Conservation (phyloP, 53 echinoderm and acorn worm species). For the Glandiceps talaboti region DNA sequence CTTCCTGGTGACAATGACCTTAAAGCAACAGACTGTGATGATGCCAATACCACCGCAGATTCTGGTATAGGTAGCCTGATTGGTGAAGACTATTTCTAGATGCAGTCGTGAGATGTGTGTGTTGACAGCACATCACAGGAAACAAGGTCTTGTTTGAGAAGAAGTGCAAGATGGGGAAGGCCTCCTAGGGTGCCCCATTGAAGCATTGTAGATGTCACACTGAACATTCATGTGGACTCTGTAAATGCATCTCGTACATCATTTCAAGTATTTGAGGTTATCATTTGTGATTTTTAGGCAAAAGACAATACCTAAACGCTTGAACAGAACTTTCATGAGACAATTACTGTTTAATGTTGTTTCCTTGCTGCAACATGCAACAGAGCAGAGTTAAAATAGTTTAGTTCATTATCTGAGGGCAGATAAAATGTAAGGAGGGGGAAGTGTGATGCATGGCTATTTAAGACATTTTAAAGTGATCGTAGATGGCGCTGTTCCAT, state of each 20-base stretch:
- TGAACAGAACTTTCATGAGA: no score
- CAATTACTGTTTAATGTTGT: background rate
- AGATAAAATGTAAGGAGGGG: no score
- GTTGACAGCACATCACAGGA: background rate
- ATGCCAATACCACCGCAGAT: background rate
- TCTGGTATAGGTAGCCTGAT: background rate
- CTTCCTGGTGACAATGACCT: background rate
- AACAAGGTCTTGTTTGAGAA: background rate
- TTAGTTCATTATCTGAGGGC: no score
- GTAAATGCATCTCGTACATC: no score
- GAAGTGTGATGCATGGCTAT: background rate
- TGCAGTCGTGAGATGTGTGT: background rate
- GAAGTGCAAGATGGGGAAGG: background rate
- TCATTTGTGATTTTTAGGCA: no score
- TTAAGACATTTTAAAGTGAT: background rate
- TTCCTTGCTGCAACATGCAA: background rate
- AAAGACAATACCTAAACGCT: no score
- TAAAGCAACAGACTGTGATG: background rate
- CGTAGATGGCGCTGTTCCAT: background rate
- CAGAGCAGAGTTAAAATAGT: background rate
- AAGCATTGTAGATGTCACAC: background rate
- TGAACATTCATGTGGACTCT: no score
- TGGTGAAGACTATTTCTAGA: background rate
- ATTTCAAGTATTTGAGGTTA: no score
- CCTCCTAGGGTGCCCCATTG: background rate